Conservation (phyloP, 2,888 invertebrate genomes). For the Eupeodes luniger region DNA sequence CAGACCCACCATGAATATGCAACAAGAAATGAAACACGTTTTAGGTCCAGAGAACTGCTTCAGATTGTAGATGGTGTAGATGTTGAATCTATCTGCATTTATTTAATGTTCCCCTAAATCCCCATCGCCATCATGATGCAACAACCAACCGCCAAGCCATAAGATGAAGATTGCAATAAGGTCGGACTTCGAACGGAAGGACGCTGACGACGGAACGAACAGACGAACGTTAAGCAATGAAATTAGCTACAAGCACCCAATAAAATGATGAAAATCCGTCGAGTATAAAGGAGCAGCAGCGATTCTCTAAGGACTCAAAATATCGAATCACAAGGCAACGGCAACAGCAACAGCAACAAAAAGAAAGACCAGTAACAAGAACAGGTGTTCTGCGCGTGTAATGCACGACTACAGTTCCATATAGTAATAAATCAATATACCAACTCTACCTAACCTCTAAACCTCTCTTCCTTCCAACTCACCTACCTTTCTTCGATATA, state of each 20-base stretch:
- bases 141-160: slow-evolving; percentile 7
- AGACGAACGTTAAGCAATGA: slow-evolving; percentile 52
- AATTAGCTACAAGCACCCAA: slow-evolving; percentile 65
- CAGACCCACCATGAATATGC: slow-evolving; percentile 37
- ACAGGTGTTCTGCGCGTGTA: slow-evolving; percentile 73
- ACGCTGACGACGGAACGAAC: too few relatives aligned
- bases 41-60: slow-evolving; percentile 38
- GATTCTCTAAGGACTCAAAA: slow-evolving; percentile 25
- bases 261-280: slow-evolving; percentile 48
- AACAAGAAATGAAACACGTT: slow-evolving; percentile 45
- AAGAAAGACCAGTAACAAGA: slow-evolving; percentile 59
- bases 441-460: background rate
- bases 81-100: slow-evolving; percentile 55
- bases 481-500: slow-evolving; percentile 26
- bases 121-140: slow-evolving; percentile 25
- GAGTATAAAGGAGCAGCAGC: slow-evolving; percentile 27
- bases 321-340: slow-evolving; percentile 9
- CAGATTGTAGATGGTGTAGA: slow-evolving; percentile 26
- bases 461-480: background rate
- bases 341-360: background rate
- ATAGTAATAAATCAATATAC: slow-evolving; percentile 66
- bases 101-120: slow-evolving; percentile 56
- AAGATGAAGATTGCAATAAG: background rate
- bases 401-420: slow-evolving; percentile 60
- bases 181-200: background rate